Conservation (phyloP, 2,113 vertebrate species). For the Amazona guildingii region DNA sequence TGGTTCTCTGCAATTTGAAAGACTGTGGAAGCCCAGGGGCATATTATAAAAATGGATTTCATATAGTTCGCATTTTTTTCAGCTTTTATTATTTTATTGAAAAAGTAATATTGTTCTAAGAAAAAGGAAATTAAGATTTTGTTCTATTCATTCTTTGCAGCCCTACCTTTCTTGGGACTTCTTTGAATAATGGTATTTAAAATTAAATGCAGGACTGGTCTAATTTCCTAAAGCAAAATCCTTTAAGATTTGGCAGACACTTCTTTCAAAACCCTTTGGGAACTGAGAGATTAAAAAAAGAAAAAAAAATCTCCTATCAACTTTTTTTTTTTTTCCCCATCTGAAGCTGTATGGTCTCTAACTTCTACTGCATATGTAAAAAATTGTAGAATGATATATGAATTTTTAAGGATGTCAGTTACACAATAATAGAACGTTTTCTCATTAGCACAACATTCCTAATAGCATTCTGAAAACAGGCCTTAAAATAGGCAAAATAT, state of each 20-base stretch:
- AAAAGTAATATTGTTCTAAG: conserved; percentile 1
- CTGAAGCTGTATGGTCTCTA: neutral
- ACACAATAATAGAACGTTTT: neutral
- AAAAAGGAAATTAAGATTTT: neutral
- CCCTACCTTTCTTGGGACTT: conserved; percentile 9
- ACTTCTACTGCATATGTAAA: conserved; percentile 33
- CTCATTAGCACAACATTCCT: neutral
- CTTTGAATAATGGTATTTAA: conserved; percentile 23
- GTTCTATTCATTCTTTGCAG: neutral
- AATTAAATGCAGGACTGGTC: neutral
- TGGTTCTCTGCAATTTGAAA: conserved; percentile 2
- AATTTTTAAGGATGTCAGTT: conserved; percentile 47
- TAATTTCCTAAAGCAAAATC: conserved; percentile 46
- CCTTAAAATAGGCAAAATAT: neutral
- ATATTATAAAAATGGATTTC: conserved; percentile 16
- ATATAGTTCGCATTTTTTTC: conserved; percentile 12
- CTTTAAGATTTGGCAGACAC: neutral
- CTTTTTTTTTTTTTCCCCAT: neutral
- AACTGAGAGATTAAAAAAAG: neutral
- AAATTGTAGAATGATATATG: conserved; percentile 1
- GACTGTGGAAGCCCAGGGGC: neutral
- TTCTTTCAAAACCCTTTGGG: neutral
- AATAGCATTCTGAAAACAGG: neutral
- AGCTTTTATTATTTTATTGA: conserved; percentile 29
- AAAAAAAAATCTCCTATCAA: neutral